phyloP scores from a whole-genome alignment of 2,797 vertebrate species.

The Discoglossus pictus region DNA sequence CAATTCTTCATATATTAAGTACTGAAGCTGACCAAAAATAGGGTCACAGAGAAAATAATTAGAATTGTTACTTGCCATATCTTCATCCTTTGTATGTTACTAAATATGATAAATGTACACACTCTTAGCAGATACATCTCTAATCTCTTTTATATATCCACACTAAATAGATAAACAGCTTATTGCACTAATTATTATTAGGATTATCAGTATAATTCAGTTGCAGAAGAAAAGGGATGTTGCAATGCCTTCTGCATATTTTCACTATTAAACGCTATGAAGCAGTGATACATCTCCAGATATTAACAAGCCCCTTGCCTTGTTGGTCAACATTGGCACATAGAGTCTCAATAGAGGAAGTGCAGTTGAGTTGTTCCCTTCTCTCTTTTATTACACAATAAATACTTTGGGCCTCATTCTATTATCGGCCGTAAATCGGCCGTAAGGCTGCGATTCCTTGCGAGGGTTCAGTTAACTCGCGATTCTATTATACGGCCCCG shows the following conservation, averaged over 20 bases:
- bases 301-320: slow-evolving; percentile 21
- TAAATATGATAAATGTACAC: no score
- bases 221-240: not conserved
- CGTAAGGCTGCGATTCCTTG: no score
- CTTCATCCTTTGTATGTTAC: not conserved
- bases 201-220: not conserved
- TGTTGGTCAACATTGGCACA: slow-evolving; percentile 31
- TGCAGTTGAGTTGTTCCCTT: slow-evolving; percentile 6
- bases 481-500: no score
- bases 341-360: slow-evolving; percentile 4
- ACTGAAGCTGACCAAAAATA: slow-evolving; percentile 73
- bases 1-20: slow-evolving; percentile 84
- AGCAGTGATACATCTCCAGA: not conserved
- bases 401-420: no score
- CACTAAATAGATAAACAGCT: slow-evolving; percentile 19
- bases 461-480: no score
- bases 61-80: slow-evolving; percentile 71
- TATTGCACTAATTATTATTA: not conserved
- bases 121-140: no score
- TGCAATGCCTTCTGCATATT: not conserved
- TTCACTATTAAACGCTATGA: slow-evolving; percentile 7
- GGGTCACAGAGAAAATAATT: slow-evolving; percentile 64
- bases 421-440: no score
- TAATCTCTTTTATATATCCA: not conserved
- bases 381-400: no score